Evolutionary conservation across 1,140 invertebrate species (phyloP).

Genomic region (Drosophila varians): DNA sequence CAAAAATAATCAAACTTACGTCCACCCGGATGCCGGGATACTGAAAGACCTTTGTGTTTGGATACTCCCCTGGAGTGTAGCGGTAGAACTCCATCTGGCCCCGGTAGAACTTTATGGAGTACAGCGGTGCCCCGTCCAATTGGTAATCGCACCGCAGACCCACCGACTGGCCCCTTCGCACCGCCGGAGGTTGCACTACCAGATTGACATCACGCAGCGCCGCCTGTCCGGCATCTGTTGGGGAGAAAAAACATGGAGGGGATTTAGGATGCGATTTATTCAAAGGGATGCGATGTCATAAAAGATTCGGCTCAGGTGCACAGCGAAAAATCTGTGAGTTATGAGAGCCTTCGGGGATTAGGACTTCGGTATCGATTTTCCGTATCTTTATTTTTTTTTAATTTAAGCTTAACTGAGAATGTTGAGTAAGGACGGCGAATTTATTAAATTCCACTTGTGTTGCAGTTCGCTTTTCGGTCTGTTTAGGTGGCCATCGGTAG

Average conservation of each 20-base stretch:
- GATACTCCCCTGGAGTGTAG: conserved; percentile 88
- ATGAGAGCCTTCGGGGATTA: too few species aligned
- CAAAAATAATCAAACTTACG: conserved; percentile 86
- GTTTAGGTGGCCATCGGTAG: conserved; percentile 2
- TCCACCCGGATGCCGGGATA: conserved; percentile 89
- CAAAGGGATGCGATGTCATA: conserved; percentile 54
- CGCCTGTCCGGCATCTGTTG: conserved; percentile 70
- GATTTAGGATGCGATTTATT: conserved; percentile 55
- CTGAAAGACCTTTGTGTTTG: conserved; percentile 88
- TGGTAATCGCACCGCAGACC: conserved; percentile 89
- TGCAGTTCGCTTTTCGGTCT: neutral
- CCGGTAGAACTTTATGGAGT: conserved; percentile 91
- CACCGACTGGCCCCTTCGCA: conserved; percentile 87
- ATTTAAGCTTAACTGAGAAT: too few species aligned
- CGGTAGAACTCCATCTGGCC: conserved; percentile 91
- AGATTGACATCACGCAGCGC: conserved; percentile 84
- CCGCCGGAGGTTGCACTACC: conserved; percentile 85
- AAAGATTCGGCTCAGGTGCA: neutral
- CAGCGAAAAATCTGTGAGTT: neutral
- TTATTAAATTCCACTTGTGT: neutral
- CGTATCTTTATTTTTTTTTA: too few species aligned
- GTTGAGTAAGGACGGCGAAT: too few species aligned
- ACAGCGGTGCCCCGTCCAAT: conserved; percentile 89
- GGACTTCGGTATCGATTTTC: too few species aligned
- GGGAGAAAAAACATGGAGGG: neutral